These are phyloP conservation scores for Drosophila asahinai DNA, from an alignment of 1,140 invertebrate genomes.

Conservation along the genomic window DNA sequence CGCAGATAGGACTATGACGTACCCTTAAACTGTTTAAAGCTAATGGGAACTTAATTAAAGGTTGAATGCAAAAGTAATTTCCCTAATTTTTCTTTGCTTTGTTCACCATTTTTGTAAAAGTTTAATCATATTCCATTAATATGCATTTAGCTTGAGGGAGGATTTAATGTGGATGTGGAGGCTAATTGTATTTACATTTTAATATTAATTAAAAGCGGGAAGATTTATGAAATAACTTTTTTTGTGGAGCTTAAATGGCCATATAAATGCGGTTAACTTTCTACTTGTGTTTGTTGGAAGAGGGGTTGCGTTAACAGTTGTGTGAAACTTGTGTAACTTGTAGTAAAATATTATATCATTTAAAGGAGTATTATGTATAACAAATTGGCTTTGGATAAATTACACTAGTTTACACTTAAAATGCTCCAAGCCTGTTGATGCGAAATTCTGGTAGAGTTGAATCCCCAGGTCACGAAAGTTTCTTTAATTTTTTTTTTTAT, in stretches of 20 bases:
- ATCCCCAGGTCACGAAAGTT: too few species aligned
- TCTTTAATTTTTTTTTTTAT: too few species aligned
- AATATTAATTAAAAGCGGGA: constrained; percentile 23
- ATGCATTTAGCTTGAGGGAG: constrained; percentile 16
- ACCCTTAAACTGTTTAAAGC: not conserved
- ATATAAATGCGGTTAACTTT: not conserved
- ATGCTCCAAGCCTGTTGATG: too few species aligned
- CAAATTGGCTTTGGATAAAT: not conserved
- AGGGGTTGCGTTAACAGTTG: not conserved
- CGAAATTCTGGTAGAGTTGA: too few species aligned
- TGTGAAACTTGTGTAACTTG: not conserved
- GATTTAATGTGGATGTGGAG: constrained; percentile 6
- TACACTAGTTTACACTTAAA: not conserved
- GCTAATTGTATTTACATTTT: constrained; percentile 29
- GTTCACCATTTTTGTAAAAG: constrained; percentile 7
- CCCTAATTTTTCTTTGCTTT: constrained; percentile 1
- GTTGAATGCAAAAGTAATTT: not conserved
- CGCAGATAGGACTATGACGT: not conserved
- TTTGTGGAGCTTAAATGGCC: constrained; percentile 6
- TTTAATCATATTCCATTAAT: constrained; percentile 27
- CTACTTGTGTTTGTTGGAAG: not conserved
- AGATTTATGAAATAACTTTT: constrained; percentile 14
- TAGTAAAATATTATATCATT: not conserved
- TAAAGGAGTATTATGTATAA: not conserved
- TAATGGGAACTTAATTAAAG: constrained; percentile 3